These are phyloP conservation scores for Ichneumon xanthorius DNA, from an alignment of 2,888 invertebrate species.

Conservation along the genomic window DNA sequence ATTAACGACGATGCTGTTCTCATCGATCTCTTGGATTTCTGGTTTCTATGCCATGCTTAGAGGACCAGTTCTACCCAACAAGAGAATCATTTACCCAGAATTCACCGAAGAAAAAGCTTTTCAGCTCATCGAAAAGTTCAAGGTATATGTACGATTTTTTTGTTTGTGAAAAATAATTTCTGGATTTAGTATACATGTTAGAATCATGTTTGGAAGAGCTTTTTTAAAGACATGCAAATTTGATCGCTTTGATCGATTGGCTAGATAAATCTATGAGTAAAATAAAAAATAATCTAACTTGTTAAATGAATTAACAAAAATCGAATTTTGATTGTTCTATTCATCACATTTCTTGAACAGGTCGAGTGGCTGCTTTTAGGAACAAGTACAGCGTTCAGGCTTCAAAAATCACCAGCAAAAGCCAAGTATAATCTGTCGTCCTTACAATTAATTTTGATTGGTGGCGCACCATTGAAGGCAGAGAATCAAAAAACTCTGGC, in stretches of 20 bases:
- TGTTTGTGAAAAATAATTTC: background rate
- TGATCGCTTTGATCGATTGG: too few relatives aligned
- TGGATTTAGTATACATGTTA: too few relatives aligned
- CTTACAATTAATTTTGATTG: conserved; percentile 69
- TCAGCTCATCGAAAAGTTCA: conserved; percentile 68
- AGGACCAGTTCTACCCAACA: conserved; percentile 11
- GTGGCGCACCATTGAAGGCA: conserved; percentile 70
- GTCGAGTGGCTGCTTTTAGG: conserved; percentile 24
- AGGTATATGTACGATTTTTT: conserved; percentile 50
- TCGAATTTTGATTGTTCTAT: background rate
- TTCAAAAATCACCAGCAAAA: conserved; percentile 44
- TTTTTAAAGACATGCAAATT: too few relatives aligned
- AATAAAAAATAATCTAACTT: too few relatives aligned
- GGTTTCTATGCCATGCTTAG: background rate
- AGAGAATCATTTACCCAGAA: conserved; percentile 26
- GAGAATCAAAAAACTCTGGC: conserved; percentile 67
- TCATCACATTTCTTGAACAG: background rate
- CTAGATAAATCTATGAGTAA: too few relatives aligned
- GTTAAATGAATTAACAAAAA: too few relatives aligned
- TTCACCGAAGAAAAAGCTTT: conserved; percentile 62
- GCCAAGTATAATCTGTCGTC: conserved; percentile 72
- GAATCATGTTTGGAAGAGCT: too few relatives aligned
- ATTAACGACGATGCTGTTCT: conserved; percentile 67
- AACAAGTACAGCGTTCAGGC: background rate
- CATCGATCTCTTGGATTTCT: conserved; percentile 49